phyloP scores from a whole-genome alignment of 2,888 invertebrate genomes.

The Piscicola geometra region DNA sequence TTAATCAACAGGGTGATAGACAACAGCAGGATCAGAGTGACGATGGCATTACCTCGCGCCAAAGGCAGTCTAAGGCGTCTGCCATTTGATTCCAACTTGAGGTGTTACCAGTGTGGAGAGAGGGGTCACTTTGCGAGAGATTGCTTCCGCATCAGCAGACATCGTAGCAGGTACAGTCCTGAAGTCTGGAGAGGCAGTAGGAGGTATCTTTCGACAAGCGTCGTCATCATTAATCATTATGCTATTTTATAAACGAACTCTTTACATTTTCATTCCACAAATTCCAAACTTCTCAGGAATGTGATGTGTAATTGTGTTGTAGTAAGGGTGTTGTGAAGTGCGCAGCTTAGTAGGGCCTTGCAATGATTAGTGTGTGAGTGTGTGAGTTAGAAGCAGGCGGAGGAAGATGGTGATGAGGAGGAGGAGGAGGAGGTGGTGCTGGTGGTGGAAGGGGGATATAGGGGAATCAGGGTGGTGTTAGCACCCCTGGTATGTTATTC shows the following conservation, averaged over 20 bases:
- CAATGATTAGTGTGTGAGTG: neutral
- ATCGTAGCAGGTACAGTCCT: constrained; percentile 32
- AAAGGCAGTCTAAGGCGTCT: constrained; percentile 44
- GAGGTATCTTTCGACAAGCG: constrained; percentile 16
- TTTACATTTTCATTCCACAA: neutral
- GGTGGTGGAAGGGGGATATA: neutral
- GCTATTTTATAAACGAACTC: constrained; percentile 8
- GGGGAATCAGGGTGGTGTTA: neutral
- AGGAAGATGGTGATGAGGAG: neutral
- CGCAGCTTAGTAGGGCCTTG: neutral
- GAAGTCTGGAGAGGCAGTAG: constrained; percentile 20
- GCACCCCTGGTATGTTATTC: constrained; percentile 11
- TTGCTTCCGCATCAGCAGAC: constrained; percentile 50
- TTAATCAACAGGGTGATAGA: constrained; percentile 56
- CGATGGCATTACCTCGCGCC: constrained; percentile 63
- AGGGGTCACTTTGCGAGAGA: constrained; percentile 63
- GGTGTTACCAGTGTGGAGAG: constrained; percentile 63
- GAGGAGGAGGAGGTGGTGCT: neutral
- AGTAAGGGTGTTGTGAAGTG: neutral
- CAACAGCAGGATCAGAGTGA: constrained; percentile 60
- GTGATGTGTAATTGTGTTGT: constrained; percentile 31
- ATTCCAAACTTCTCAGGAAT: constrained; percentile 15
- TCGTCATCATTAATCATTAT: neutral
- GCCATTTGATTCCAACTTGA: constrained; percentile 60
- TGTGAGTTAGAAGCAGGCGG: neutral